These are phyloP conservation scores for Plagiodera versicolora DNA, from an alignment of 2,888 invertebrate genomes.

Conservation along the genomic window DNA sequence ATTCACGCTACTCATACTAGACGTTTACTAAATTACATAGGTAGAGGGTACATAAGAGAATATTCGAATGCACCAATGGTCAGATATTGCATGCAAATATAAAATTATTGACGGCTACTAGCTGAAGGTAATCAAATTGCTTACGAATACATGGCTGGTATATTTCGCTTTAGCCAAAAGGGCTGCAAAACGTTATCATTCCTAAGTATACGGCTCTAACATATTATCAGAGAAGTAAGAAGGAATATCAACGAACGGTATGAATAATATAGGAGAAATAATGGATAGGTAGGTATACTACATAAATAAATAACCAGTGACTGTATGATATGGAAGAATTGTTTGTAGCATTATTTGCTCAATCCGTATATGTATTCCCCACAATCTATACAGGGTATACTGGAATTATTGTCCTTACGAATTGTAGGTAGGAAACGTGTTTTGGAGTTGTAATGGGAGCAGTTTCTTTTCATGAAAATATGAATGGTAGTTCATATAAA, in stretches of 20 bases:
- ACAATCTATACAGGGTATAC: no score
- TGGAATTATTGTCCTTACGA: no score
- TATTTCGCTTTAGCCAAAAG: constrained; percentile 10
- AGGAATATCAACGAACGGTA: constrained; percentile 5
- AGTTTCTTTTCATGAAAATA: no score
- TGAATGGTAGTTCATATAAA: no score
- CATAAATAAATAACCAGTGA: background rate
- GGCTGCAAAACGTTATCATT: constrained; percentile 3
- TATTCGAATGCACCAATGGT: constrained; percentile 10
- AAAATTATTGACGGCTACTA: constrained; percentile 10
- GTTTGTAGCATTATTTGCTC: background rate
- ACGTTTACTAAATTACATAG: background rate
- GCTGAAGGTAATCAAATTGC: constrained; percentile 11
- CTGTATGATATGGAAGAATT: background rate
- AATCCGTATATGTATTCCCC: background rate
- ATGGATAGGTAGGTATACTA: background rate
- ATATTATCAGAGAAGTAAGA: constrained; percentile 7
- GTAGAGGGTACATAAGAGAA: background rate
- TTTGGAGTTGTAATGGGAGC: no score
- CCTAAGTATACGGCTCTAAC: constrained; percentile 12
- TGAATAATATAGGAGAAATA: constrained; percentile 7
- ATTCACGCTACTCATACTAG: background rate
- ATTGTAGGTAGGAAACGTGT: no score
- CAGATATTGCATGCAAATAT: constrained; percentile 12
- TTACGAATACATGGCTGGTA: constrained; percentile 8